Conservation (phyloP, 2,797 vertebrate species). For the Tympanoctomys barrerae region DNA sequence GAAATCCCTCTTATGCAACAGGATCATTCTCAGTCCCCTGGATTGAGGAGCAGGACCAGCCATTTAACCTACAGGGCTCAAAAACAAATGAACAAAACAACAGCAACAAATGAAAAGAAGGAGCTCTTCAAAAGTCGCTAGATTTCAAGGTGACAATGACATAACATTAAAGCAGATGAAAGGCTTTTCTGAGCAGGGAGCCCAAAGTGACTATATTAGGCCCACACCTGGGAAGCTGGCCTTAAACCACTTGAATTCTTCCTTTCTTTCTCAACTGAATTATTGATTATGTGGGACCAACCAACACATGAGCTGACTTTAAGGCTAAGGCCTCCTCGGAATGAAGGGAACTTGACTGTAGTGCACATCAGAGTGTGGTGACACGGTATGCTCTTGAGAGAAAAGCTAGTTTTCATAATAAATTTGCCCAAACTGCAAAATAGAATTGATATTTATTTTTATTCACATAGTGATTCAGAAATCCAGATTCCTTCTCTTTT, state of each 20-base stretch:
- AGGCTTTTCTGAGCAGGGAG: neutral
- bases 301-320: neutral
- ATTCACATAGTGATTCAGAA: neutral
- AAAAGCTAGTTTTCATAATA: neutral
- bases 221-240: neutral
- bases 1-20: neutral
- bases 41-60: neutral
- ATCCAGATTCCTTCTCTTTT: neutral
- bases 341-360: neutral
- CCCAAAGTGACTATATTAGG: no score
- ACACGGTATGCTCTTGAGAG: neutral
- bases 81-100: neutral
- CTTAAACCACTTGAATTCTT: neutral
- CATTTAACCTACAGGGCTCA: neutral
- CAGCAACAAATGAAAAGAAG: neutral
- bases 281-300: neutral
- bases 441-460: neutral
- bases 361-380: neutral
- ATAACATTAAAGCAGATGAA: neutral
- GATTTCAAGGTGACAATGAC: neutral
- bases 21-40: neutral
- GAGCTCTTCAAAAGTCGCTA: neutral
- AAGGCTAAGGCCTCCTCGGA: neutral
- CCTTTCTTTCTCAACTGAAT: neutral
- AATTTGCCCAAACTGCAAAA: neutral